Conservation (phyloP, 2,113 vertebrate genomes). For the Syrrhaptes paradoxus region DNA sequence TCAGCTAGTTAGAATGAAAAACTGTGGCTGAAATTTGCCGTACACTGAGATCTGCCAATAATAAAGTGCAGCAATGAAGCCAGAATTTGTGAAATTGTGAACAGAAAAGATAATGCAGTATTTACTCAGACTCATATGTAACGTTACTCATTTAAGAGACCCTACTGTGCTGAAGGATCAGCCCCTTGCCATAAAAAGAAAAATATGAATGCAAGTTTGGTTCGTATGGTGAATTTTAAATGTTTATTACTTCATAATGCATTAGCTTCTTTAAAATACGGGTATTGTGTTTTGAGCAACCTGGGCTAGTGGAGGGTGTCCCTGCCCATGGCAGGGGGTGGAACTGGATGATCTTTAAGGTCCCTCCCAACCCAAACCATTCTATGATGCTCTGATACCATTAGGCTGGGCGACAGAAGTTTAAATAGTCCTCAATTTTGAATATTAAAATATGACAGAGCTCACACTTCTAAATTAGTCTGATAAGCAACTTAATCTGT, state of each 20-base stretch:
- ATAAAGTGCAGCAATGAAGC: not conserved
- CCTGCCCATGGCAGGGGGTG: too few relatives aligned
- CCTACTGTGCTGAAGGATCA: not conserved
- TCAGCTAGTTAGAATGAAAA: not conserved
- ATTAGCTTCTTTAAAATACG: too few relatives aligned
- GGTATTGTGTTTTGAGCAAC: too few relatives aligned
- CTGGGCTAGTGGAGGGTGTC: too few relatives aligned
- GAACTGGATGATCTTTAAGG: too few relatives aligned
- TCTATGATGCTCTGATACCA: too few relatives aligned
- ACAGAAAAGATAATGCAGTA: not conserved
- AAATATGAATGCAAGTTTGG: not conserved
- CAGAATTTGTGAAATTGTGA: not conserved
- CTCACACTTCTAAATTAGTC: not conserved
- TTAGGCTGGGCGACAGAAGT: not conserved
- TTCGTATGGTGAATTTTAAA: not conserved
- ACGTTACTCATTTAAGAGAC: not conserved
- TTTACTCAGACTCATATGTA: not conserved
- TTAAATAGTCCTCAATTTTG: not conserved
- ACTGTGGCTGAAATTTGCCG: not conserved
- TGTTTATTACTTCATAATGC: not conserved
- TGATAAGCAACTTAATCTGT: not conserved
- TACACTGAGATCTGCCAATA: not conserved
- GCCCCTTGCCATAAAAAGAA: not conserved
- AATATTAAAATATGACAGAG: not conserved
- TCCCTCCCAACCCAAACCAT: too few relatives aligned